Conservation (phyloP, 2,113 vertebrate species). For the Apaloderma vittatum region DNA sequence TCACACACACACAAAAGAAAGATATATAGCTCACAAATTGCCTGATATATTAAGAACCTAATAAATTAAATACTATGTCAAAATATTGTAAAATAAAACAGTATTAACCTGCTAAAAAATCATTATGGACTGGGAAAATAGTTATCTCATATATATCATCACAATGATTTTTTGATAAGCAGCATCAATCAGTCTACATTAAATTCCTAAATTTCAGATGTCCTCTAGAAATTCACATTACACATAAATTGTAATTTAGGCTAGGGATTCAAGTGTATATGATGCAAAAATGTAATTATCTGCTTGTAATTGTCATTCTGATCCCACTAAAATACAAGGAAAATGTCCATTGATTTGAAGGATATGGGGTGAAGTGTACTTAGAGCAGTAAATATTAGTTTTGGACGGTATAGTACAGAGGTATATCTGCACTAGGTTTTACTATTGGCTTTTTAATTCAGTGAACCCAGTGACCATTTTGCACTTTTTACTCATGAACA, state of each 20-base stretch:
- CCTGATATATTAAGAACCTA: not conserved
- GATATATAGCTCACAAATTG: not conserved
- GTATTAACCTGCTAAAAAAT: not conserved
- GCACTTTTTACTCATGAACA: not conserved
- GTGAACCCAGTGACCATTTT: not conserved
- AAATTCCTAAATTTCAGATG: fast-evolving
- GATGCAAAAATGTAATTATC: not conserved
- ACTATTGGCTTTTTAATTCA: not conserved
- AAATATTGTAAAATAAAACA: not conserved
- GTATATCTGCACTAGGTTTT: not conserved
- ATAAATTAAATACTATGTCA: not conserved
- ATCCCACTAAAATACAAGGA: not conserved
- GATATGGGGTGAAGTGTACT: not conserved
- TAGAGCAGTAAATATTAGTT: not conserved
- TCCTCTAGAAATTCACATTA: not conserved
- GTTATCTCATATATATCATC: not conserved
- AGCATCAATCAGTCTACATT: not conserved
- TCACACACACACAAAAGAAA: not conserved
- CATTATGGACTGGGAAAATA: not conserved
- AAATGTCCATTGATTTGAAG: not conserved
- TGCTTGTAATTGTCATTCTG: not conserved
- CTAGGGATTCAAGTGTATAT: not conserved
- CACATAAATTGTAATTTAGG: not conserved
- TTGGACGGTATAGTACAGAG: not conserved
- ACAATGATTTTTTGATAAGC: not conserved